Base-by-base conservation (phyloP, 1,140 invertebrate species). In the Eumaeus atala region DNA sequence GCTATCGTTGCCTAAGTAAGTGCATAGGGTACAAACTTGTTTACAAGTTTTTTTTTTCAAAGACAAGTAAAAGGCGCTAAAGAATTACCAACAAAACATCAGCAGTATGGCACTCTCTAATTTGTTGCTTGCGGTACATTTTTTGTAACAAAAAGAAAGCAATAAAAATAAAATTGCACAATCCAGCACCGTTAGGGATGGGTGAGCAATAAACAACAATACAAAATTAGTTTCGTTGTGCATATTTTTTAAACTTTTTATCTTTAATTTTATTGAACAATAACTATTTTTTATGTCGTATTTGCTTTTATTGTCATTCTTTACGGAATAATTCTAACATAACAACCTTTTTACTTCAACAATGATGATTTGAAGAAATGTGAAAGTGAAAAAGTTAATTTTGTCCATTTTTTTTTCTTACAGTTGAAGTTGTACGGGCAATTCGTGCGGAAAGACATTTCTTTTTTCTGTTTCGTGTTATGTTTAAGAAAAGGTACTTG, bases 161-260 rank as follows among this genome's bases (percentile, higher is more conserved):
- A 44, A 17, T 44, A 44, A 44, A 44, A 44, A 44, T 44, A 44
- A 44, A 44, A 44, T 44, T 44, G 40, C 40, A 44, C 40, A 44
- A 44, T 44, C 40, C 14, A 7, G 9, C 16, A 44, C 40, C 12
- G 40, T 44, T 44, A 44, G 40, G 40, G 14, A 44, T 18, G 40
- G 40, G 38, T 3, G n/a, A 40, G 38, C 7, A 44, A 17, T 44
- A 44, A 44, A 44, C 40, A 14, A 44, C 21, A 28, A 28, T 3
- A 28, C 21, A 37, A 44, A 7, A 17, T 44, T 16, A n/a, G 3
- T 37, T 37, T 5, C 34, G 40, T 44, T 44, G 38, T 40, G 40
- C 40, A 14, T 44, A 44, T 44, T 44, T 44, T 44, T 44, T 44
- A 44, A 44, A 8, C 12, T 17, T 44, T 44, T 44, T 44, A 40